These are phyloP conservation scores for Clanis bilineata DNA, from an alignment of 2,888 invertebrate species.

Conservation along the genomic window DNA sequence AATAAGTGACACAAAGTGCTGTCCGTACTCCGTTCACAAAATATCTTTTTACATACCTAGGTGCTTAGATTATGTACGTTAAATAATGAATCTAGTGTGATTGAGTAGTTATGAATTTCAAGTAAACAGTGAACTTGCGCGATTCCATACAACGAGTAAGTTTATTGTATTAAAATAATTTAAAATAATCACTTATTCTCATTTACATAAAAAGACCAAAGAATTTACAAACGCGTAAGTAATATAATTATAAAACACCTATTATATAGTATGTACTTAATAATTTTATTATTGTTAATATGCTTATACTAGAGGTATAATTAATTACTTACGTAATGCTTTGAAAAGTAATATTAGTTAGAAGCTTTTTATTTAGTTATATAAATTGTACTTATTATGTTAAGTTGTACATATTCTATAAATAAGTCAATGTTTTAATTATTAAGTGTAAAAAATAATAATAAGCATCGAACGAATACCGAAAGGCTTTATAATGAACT, in stretches of 20 bases:
- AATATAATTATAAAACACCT: conserved; percentile 32
- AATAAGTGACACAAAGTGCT: conserved; percentile 37
- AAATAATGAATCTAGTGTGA: conserved; percentile 40
- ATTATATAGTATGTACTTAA: conserved; percentile 36
- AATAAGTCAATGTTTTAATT: conserved; percentile 36
- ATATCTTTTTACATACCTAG: conserved; percentile 55
- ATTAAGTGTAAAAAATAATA: conserved; percentile 24
- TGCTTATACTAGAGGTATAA: too few relatives aligned
- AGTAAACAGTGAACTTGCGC: conserved; percentile 25
- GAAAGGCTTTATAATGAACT: not conserved
- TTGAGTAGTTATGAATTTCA: conserved; percentile 37
- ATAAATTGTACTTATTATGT: conserved; percentile 36
- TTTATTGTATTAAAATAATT: conserved; percentile 37
- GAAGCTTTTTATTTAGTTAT: conserved; percentile 17
- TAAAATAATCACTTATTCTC: conserved; percentile 49
- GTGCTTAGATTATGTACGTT: conserved; percentile 57
- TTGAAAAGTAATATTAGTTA: conserved; percentile 17
- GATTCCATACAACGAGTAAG: conserved; percentile 64
- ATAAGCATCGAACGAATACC: conserved; percentile 24
- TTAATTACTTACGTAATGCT: conserved; percentile 33
- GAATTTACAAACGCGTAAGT: conserved; percentile 29
- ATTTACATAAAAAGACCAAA: conserved; percentile 45
- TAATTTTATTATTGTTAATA: conserved; percentile 49
- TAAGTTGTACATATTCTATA: conserved; percentile 52
- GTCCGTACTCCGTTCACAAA: conserved; percentile 43